A percentile compares a stretch with the other conserved stretches of the same genome.
Conservation (phyloP, 2,797 vertebrate genomes). For the Acanthopagrus latus region DNA sequence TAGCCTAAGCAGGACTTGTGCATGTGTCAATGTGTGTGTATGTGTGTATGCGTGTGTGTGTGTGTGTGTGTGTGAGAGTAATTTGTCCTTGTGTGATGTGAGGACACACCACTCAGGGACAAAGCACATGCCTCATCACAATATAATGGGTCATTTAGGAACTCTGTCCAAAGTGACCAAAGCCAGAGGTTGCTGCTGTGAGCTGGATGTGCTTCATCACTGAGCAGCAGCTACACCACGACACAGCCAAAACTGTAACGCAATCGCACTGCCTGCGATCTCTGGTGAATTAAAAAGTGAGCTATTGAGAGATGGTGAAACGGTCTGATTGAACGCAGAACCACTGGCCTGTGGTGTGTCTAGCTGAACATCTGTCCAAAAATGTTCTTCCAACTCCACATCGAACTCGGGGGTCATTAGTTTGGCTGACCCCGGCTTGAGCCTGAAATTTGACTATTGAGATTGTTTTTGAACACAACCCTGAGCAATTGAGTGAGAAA, state of each 20-base stretch:
- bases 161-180: conserved; percentile 65
- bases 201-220: conserved; percentile 40
- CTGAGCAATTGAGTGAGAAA: conserved; percentile 36
- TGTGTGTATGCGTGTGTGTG: not conserved
- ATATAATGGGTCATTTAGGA: conserved; percentile 55
- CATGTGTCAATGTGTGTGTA: not conserved
- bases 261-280: conserved; percentile 49
- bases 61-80: not conserved
- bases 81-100: conserved; percentile 49
- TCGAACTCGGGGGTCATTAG: conserved; percentile 36
- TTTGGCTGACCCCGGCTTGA: conserved; percentile 41
- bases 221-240: conserved; percentile 35
- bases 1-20: conserved; percentile 30
- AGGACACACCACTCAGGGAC: conserved; percentile 57
- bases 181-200: conserved; percentile 54
- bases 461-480: conserved; percentile 32
- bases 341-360: conserved; percentile 39
- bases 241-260: conserved; percentile 58
- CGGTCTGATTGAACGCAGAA: conserved; percentile 61
- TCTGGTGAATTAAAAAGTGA: conserved; percentile 44
- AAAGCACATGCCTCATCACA: conserved; percentile 59
- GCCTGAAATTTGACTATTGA: conserved; percentile 45
- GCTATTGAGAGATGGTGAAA: conserved; percentile 57
- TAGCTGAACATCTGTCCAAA: conserved; percentile 51
- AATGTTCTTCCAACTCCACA: conserved; percentile 42